Evolutionary conservation across 2,888 invertebrate genomes (phyloP).

Genomic region (Leptarthrus brevirostris): DNA sequence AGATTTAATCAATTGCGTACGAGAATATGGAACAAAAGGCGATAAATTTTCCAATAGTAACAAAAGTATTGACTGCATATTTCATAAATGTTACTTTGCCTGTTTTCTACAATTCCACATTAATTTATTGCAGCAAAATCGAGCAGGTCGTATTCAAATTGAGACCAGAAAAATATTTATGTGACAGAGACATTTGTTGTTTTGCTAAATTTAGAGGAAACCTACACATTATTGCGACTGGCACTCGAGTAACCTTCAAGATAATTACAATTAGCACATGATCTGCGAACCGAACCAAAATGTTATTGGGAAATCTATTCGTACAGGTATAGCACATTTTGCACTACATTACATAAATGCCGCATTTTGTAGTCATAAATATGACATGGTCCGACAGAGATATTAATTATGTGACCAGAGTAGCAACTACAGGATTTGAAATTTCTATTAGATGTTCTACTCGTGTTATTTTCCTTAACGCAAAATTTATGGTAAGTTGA

Average conservation of each 20-base stretch:
- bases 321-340: slow-evolving; percentile 3
- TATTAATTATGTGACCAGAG: slow-evolving; percentile 1
- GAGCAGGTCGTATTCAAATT: slow-evolving; percentile 34
- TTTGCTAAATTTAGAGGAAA: neutral
- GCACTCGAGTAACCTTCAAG: slow-evolving; percentile 33
- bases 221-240: slow-evolving; percentile 3
- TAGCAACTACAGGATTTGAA: too few relatives aligned
- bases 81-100: slow-evolving; percentile 8
- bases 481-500: too few relatives aligned
- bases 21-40: too few relatives aligned
- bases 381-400: slow-evolving; percentile 18
- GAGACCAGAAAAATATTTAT: slow-evolving; percentile 33
- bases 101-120: neutral
- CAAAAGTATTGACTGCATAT: neutral
- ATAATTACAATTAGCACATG: slow-evolving; percentile 20
- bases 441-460: too few relatives aligned
- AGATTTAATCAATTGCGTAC: too few relatives aligned
- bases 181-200: too few relatives aligned
- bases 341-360: neutral
- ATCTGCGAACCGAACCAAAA: slow-evolving; percentile 8
- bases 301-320: neutral
- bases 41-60: slow-evolving; percentile 13
- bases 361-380: slow-evolving; percentile 19
- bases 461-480: too few relatives aligned
- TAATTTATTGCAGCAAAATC: slow-evolving; percentile 26